phyloP scores from a whole-genome alignment of 2,797 vertebrate species.

The Chelon labrosus region DNA sequence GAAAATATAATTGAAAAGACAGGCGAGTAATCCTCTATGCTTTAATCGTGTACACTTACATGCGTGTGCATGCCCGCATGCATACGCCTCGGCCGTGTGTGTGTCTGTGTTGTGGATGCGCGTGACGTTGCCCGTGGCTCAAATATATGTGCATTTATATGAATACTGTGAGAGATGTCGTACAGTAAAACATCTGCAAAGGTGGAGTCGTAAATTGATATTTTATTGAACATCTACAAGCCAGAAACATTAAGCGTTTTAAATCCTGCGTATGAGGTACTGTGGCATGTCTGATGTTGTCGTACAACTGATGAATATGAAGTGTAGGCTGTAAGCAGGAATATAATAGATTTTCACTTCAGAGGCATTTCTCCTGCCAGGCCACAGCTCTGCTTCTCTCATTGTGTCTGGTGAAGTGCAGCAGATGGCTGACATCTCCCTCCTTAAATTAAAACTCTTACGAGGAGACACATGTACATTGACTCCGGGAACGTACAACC shows the following conservation, averaged over 20 bases:
- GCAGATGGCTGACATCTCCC: not conserved
- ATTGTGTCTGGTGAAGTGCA: not conserved
- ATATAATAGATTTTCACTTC: not conserved
- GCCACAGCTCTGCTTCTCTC: not conserved
- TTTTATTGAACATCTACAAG: slow-evolving; percentile 7
- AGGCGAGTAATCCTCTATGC: slow-evolving; percentile 49
- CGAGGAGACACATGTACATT: not conserved
- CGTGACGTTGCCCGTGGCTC: not conserved
- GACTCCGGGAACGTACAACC: not conserved
- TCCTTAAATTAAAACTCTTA: not conserved
- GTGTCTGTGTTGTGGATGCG: not conserved
- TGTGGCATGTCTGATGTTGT: not conserved
- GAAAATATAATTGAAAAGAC: slow-evolving; percentile 55
- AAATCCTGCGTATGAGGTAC: not conserved
- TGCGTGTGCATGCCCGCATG: slow-evolving; percentile 21
- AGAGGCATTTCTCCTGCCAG: not conserved
- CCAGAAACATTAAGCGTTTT: not conserved
- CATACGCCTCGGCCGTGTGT: not conserved
- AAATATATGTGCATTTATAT: not conserved
- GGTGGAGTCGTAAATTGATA: slow-evolving; percentile 1
- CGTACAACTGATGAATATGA: no score
- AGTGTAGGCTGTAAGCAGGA: not conserved
- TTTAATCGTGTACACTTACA: slow-evolving; percentile 52
- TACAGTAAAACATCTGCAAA: not conserved
- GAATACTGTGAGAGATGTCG: not conserved